Percentiles rank a stretch among this genome's conserved stretches.
Conservation (phyloP, 2,113 vertebrate species). For the Peromyscus maniculatus region DNA sequence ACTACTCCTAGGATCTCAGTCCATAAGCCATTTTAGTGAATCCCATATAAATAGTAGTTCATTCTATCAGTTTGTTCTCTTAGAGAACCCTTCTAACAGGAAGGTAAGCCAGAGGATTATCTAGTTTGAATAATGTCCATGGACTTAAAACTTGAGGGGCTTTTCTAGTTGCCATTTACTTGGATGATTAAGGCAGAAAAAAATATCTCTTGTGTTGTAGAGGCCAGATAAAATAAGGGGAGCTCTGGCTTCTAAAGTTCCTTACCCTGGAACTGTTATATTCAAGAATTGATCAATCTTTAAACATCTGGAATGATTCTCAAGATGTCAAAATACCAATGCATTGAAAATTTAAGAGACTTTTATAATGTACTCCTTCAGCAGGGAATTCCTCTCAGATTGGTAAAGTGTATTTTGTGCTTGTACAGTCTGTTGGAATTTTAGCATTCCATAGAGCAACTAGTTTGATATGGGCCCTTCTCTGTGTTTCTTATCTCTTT, state of each 20-base stretch:
- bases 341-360: not conserved
- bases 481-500: not conserved
- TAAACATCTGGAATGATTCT: not conserved
- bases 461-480: not conserved
- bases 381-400: not conserved
- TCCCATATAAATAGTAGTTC: not conserved
- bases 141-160: not conserved
- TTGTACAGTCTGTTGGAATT: not conserved
- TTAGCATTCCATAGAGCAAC: not conserved
- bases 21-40: not conserved
- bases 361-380: not conserved
- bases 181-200: not conserved
- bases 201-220: not conserved
- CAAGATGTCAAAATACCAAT: not conserved
- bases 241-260: not conserved
- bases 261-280: not conserved
- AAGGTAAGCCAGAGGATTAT: not conserved
- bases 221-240: no score
- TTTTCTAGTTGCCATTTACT: not conserved
- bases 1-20: not conserved
- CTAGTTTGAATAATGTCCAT: not conserved
- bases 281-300: not conserved
- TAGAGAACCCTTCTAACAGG: not conserved
- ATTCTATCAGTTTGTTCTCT: not conserved
- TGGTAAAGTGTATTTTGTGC: not conserved